These are phyloP conservation scores for Andrena bucephala DNA, from an alignment of 2,888 invertebrate genomes.

Conservation along the genomic window DNA sequence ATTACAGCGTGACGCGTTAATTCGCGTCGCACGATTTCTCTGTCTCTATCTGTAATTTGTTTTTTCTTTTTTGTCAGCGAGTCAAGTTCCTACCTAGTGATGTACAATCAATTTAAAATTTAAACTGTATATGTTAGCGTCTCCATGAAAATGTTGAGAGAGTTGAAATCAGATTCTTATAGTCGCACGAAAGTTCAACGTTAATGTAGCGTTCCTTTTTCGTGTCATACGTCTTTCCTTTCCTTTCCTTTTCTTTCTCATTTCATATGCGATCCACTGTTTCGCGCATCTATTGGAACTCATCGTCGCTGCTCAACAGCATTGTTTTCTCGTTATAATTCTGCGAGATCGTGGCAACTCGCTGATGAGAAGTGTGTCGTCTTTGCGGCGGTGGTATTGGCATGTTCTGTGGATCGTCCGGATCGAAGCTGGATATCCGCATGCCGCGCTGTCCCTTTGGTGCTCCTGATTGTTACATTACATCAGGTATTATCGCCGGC, in stretches of 20 bases:
- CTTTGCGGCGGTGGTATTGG: conserved; percentile 83
- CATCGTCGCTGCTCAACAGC: conserved; percentile 97
- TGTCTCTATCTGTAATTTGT: conserved; percentile 51
- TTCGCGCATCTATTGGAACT: conserved; percentile 90
- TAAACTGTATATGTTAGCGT: conserved; percentile 35
- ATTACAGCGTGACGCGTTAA: conserved; percentile 56
- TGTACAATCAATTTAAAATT: conserved; percentile 52
- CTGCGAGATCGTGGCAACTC: conserved; percentile 92
- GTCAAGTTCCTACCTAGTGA: conserved; percentile 66
- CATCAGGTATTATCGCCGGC: conserved; percentile 64
- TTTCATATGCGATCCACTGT: conserved; percentile 39
- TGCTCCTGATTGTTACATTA: conserved; percentile 84
- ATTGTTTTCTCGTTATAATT: conserved; percentile 98
- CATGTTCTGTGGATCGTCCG: conserved; percentile 88
- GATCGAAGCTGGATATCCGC: conserved; percentile 89
- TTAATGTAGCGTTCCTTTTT: conserved; percentile 6
- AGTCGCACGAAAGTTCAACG: conserved; percentile 55
- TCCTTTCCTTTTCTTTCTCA: neutral
- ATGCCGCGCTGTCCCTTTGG: conserved; percentile 89
- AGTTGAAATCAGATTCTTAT: conserved; percentile 35
- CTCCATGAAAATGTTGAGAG: conserved; percentile 15
- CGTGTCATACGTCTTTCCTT: neutral
- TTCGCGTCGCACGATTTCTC: conserved; percentile 43
- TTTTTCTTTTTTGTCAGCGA: conserved; percentile 49
- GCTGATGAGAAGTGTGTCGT: conserved; percentile 87